These are phyloP conservation scores for Erethizon dorsatum DNA, from an alignment of 2,797 vertebrate genomes.

Conservation along the genomic window DNA sequence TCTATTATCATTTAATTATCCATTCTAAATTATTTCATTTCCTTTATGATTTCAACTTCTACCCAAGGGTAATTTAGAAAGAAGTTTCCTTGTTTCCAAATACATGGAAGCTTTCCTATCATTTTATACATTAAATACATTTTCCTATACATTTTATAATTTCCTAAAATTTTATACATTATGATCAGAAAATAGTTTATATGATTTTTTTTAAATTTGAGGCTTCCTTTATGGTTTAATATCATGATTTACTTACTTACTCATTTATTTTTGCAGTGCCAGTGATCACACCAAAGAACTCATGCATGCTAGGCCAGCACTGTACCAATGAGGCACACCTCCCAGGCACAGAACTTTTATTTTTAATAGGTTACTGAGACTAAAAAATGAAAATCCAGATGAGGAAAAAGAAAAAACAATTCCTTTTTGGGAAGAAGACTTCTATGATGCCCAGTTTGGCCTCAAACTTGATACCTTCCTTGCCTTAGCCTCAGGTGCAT, in stretches of 20 bases:
- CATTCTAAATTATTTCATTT: slow-evolving; percentile 1
- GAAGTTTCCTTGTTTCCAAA: background rate
- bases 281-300: background rate
- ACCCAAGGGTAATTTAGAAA: slow-evolving; percentile 4
- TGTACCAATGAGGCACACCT: background rate
- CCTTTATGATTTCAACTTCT: background rate
- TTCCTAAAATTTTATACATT: background rate
- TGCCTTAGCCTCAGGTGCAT: background rate
- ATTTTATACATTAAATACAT: background rate
- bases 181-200: background rate
- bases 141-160: too few species aligned
- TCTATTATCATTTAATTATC: background rate
- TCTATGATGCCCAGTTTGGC: background rate
- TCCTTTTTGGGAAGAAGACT: background rate
- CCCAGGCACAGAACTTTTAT: background rate
- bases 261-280: background rate
- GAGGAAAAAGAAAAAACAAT: background rate
- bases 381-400: background rate
- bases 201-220: background rate
- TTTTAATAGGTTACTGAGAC: background rate
- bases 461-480: background rate
- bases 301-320: background rate
- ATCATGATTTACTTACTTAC: background rate
- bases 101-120: background rate
- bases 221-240: background rate